Evolutionary conservation across 1,140 invertebrate genomes (phyloP), one percentile per base, ranked within the genome.

Genomic region (Acromyrmex charruanus): DNA sequence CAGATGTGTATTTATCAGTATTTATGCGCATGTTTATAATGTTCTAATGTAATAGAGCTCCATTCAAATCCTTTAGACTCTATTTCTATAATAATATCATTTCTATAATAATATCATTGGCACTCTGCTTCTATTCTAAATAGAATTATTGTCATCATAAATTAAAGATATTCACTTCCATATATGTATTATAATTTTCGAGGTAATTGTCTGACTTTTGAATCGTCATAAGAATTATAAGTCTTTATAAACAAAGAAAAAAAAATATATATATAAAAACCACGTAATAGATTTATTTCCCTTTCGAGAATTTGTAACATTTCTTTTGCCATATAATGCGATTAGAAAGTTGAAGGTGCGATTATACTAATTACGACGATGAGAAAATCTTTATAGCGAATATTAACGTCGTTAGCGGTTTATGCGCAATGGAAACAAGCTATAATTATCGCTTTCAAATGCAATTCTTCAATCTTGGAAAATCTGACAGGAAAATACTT

Each of bases 121-220:
- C 16, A 35, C 59, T 68, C 53, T 28, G 61, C 25, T 88, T 39
- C 35, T 86, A 68, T 61, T 89, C 84, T 86, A 74, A 59, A 10
- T 59, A 82, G 7, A 14, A 77, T 51, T n/a, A 25, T 39, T 39
- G 7, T 2, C 28, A 61, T 61, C 28, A 44, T 44, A 44, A 44
- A 44, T 39, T 6, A 39, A 39, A 39, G 35, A 39, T 39, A 39
- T 39, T 39, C 7, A 1, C 35, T 39, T 39, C 35, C 35, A 39
- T 39, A 39, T 9, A 39, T 39, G 3, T 44, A 44, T 7, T 44
- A 31, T 9, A 39, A 39, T 55, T 55, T 75, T 59, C 1, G 1
- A 53, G 21, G 2, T 31, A 71, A 53, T 25, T 59, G 4, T 44
- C 9, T 39, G 25, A 21, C 14, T 44, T 69, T 16, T 35, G 18